Evolutionary conservation across 2,113 vertebrate species (phyloP).

Genomic region (Muscicapa adusta): DNA sequence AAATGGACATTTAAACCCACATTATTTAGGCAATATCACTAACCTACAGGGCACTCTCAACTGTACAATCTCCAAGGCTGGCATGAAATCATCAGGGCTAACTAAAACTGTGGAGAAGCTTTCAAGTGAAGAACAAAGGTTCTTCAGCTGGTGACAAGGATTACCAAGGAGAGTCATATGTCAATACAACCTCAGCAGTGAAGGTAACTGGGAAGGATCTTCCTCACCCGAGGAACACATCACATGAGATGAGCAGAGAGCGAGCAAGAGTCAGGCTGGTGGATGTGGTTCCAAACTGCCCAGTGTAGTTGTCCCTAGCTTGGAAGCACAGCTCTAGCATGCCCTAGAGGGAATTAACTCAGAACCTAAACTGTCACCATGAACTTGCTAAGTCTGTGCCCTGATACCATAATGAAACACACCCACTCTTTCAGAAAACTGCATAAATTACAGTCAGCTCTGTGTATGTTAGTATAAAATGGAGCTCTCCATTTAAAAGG

Average conservation of each 20-base stretch:
- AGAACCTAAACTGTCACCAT: not conserved
- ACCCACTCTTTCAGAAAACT: not conserved
- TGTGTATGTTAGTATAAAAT: not conserved
- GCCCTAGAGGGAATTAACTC: not conserved
- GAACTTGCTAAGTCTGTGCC: not conserved
- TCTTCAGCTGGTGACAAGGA: not conserved
- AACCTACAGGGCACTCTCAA: not conserved
- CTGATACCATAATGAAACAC: not conserved
- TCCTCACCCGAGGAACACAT: not conserved
- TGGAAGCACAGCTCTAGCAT: not conserved
- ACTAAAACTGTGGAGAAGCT: not conserved
- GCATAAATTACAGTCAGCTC: not conserved
- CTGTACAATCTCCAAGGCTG: not conserved
- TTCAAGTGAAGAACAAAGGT: not conserved
- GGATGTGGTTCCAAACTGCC: not conserved
- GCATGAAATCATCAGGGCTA: not conserved
- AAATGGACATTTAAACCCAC: not conserved
- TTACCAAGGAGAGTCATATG: not conserved
- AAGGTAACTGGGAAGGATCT: not conserved
- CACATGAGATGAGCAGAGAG: not conserved
- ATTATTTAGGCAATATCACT: not conserved
- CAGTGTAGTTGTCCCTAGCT: not conserved
- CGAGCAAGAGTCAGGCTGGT: rapidly evolving
- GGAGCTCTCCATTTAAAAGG: not conserved
- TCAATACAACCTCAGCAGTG: not conserved